phyloP scores from a whole-genome alignment of 2,113 vertebrate genomes.

The Apteryx owenii region DNA sequence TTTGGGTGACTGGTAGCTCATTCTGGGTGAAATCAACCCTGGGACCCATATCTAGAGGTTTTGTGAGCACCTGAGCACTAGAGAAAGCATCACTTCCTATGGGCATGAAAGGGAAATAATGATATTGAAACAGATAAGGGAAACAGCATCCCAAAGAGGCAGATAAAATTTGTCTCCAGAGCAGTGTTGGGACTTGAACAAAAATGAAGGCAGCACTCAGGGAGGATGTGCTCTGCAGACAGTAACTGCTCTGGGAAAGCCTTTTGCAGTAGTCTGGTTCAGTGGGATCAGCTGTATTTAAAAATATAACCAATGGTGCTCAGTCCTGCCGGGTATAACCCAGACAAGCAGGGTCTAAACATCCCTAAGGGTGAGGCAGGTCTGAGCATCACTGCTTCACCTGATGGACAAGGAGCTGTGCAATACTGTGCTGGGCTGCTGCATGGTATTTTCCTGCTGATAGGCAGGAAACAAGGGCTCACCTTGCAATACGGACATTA shows the following conservation, averaged over 20 bases:
- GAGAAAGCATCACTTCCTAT: not conserved
- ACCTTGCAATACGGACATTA: not conserved
- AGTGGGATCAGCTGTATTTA: accelerated
- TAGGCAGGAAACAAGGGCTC: not conserved
- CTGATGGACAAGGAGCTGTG: accelerated
- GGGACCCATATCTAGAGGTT: not conserved
- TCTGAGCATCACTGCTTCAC: accelerated
- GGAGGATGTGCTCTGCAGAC: accelerated
- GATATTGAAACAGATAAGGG: not conserved
- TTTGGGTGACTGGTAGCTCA: not conserved
- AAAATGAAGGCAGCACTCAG: not conserved
- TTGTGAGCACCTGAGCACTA: not conserved
- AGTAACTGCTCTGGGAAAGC: not conserved
- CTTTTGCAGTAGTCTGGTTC: not conserved
- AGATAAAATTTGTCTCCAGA: accelerated
- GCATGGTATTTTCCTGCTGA: accelerated
- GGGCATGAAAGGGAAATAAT: accelerated
- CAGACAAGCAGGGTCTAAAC: not conserved
- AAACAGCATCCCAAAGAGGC: not conserved
- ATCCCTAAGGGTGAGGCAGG: accelerated
- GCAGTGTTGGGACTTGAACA: not conserved
- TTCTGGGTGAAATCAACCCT: not conserved
- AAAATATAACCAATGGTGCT: not conserved
- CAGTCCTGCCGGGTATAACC: not conserved
- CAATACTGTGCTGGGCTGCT: not conserved